Evolutionary conservation across 1,140 invertebrate genomes (phyloP).

Genomic region (Platyscapa corneri): DNA sequence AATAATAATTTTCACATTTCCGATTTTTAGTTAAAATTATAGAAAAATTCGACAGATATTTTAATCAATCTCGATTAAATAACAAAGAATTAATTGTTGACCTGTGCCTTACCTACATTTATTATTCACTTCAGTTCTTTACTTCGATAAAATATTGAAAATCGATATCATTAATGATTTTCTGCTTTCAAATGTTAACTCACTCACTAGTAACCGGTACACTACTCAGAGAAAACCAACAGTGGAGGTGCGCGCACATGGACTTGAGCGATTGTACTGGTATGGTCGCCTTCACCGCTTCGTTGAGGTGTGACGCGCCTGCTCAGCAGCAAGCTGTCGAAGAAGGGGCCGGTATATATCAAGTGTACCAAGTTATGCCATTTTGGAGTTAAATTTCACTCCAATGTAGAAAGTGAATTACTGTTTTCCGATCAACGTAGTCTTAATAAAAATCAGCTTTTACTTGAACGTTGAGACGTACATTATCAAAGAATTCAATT

Average conservation of each 20-base stretch:
- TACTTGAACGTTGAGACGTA: not conserved
- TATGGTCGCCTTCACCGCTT: not conserved
- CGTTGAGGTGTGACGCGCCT: not conserved
- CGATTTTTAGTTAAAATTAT: not conserved
- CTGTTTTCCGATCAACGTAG: not conserved
- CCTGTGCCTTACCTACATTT: not conserved
- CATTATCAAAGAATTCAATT: not conserved
- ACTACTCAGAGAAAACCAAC: not conserved
- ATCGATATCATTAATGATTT: not conserved
- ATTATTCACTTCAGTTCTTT: not conserved
- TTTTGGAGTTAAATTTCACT: not conserved
- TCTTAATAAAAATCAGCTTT: not conserved
- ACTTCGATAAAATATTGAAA: not conserved
- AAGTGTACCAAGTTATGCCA: not conserved
- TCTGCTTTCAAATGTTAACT: not conserved
- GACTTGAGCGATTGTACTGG: conserved; percentile 62
- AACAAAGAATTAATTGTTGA: not conserved
- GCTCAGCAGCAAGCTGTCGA: not conserved
- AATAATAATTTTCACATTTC: too few relatives aligned
- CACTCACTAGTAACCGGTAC: not conserved
- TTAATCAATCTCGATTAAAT: too few relatives aligned
- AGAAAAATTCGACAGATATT: not conserved
- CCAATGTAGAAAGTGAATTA: conserved; percentile 12
- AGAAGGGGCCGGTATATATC: not conserved
- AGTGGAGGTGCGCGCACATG: conserved; percentile 32